Conservation (phyloP, 2,888 invertebrate species). For the Rugalucina vietnamica region DNA sequence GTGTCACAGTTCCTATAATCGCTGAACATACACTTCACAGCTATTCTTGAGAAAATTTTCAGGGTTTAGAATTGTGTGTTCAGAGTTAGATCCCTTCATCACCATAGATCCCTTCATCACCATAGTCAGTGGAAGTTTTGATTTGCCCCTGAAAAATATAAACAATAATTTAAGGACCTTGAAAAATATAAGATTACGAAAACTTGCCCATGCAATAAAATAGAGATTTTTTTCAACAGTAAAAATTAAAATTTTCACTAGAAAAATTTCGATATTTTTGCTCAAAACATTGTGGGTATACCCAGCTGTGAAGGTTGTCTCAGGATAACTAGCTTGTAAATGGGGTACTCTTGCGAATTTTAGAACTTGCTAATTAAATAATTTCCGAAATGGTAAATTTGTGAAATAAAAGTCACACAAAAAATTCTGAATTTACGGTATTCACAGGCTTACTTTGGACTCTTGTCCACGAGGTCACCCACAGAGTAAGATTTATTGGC, state of each 20-base stretch:
- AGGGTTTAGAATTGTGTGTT: slow-evolving; percentile 46
- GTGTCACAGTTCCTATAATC: no score
- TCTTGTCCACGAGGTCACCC: slow-evolving; percentile 36
- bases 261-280: background rate
- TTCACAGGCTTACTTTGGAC: background rate
- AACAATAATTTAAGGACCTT: background rate
- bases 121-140: background rate
- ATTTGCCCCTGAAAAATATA: background rate
- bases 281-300: background rate
- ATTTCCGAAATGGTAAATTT: background rate
- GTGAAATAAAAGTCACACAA: slow-evolving; percentile 9
- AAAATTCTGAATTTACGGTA: background rate
- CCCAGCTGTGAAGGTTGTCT: background rate
- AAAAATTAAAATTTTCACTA: background rate
- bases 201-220: background rate
- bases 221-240: background rate
- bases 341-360: background rate
- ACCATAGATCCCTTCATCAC: no score
- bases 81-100: slow-evolving; percentile 23
- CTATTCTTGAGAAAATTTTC: slow-evolving; percentile 55
- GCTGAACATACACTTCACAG: slow-evolving; percentile 40
- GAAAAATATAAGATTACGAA: background rate
- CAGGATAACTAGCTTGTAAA: background rate
- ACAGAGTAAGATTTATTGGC: slow-evolving; percentile 62
- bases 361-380: background rate